Percentiles rank a stretch among this genome's conserved stretches.
phyloP scores from a whole-genome alignment of 2,888 invertebrate genomes.

The Cylindroiulus punctatus region DNA sequence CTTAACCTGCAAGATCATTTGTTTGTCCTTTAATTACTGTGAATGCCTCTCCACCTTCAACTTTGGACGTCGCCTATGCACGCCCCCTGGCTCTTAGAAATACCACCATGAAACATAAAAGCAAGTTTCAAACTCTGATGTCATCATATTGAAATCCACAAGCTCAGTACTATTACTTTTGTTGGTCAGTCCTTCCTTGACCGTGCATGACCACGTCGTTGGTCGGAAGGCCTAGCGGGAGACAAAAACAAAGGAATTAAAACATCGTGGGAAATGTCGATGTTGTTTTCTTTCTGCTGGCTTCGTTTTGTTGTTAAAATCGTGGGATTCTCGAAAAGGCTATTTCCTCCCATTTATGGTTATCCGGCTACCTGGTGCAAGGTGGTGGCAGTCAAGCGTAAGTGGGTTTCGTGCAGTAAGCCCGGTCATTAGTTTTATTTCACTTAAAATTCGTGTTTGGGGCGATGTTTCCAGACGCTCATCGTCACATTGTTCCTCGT shows the following conservation, averaged over 20 bases:
- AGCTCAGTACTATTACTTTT: not conserved
- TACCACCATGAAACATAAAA: too few species aligned
- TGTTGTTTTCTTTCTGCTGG: constrained; percentile 26
- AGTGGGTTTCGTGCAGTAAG: not conserved
- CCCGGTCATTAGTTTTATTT: constrained; percentile 33
- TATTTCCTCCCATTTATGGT: constrained; percentile 28
- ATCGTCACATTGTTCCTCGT: constrained; percentile 2
- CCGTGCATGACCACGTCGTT: constrained; percentile 19
- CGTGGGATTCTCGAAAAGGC: constrained; percentile 34
- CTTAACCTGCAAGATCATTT: too few species aligned
- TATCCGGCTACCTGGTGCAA: constrained; percentile 2
- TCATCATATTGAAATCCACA: not conserved
- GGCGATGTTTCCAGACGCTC: not conserved
- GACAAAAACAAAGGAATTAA: constrained; percentile 27
- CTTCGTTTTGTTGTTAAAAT: constrained; percentile 38
- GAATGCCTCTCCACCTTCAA: not conserved
- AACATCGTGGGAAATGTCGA: constrained; percentile 28
- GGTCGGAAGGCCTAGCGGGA: constrained; percentile 22
- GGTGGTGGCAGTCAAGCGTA: constrained; percentile 29
- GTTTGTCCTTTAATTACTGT: too few species aligned
- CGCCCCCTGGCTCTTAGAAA: too few species aligned
- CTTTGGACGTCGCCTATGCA: too few species aligned
- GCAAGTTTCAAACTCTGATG: too few species aligned
- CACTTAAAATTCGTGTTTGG: constrained; percentile 38
- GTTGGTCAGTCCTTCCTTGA: constrained; percentile 33